These are phyloP conservation scores for Bemisia tabaci DNA, from an alignment of 1,140 invertebrate genomes.

Conservation along the genomic window DNA sequence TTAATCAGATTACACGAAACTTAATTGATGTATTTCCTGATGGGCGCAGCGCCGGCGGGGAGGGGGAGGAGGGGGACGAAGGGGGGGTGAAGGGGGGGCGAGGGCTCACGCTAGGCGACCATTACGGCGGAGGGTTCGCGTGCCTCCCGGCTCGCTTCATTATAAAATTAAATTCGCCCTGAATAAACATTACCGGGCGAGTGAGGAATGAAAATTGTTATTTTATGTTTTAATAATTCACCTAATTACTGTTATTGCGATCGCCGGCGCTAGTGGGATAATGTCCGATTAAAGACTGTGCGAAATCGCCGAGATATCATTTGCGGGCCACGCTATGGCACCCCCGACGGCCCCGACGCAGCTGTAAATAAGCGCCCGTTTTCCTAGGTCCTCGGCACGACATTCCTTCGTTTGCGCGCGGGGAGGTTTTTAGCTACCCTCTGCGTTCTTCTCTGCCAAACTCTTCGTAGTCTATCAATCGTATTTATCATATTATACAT, in stretches of 20 bases:
- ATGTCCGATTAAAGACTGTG: background rate
- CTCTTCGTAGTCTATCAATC: too few relatives aligned
- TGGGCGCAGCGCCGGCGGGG: background rate
- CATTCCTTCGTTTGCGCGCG: background rate
- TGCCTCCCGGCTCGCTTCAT: slow-evolving; percentile 2
- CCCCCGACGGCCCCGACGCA: background rate
- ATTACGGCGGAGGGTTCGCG: background rate
- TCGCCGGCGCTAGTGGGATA: background rate
- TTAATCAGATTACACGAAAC: background rate
- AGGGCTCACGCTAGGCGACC: background rate
- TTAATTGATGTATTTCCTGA: background rate
- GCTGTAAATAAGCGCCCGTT: background rate
- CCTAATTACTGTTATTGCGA: background rate
- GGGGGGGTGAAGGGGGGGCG: too few relatives aligned
- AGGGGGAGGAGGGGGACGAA: slow-evolving; percentile 1
- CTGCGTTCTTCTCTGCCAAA: background rate
- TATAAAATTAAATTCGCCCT: slow-evolving; percentile 2
- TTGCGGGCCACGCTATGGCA: background rate
- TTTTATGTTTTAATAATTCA: slow-evolving; percentile 32
- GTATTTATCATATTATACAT: too few relatives aligned
- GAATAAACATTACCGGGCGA: background rate
- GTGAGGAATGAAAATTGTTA: background rate
- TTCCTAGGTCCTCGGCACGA: background rate
- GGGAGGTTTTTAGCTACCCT: background rate
- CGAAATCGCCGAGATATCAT: background rate